These are phyloP conservation scores for Anguilla japonica DNA, from an alignment of 2,113 vertebrate genomes.

Conservation along the genomic window DNA sequence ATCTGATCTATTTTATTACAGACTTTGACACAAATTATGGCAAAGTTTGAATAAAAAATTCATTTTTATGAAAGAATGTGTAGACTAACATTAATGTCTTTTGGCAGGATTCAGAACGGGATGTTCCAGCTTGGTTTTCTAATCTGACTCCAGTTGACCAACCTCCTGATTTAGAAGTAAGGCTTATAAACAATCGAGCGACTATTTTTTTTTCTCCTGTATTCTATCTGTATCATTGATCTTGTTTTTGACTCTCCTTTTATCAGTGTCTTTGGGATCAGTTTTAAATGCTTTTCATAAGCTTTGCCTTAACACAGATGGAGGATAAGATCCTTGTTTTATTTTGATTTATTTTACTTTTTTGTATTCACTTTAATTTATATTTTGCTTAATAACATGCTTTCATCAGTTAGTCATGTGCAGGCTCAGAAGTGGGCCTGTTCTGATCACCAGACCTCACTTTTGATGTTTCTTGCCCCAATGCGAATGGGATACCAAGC, in stretches of 20 bases:
- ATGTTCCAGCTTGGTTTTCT: constrained; percentile 85
- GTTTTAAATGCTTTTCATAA: not conserved
- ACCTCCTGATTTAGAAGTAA: constrained; percentile 75
- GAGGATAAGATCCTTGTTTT: not conserved
- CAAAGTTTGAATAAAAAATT: not conserved
- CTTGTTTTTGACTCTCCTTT: not conserved
- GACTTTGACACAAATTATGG: not conserved
- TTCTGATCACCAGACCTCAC: not conserved
- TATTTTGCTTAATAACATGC: not conserved
- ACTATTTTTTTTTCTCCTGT: not conserved
- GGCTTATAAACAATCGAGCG: constrained; percentile 26
- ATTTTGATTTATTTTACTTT: not conserved
- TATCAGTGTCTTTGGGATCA: not conserved
- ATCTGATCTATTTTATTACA: too few relatives aligned
- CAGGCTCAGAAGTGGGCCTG: not conserved
- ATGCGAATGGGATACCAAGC: not conserved
- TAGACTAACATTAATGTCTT: constrained; percentile 11
- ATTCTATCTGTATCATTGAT: not conserved
- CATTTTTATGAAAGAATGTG: not conserved
- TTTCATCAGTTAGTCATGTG: not conserved
- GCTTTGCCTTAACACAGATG: not conserved
- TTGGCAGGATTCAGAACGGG: constrained; percentile 78
- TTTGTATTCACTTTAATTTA: not conserved
- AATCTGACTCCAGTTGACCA: constrained; percentile 76
- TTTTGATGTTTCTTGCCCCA: not conserved